Percentiles rank a stretch among this genome's conserved stretches.
phyloP scores from a whole-genome alignment of 1,140 invertebrate species.

The Neodiprion fabricii region DNA sequence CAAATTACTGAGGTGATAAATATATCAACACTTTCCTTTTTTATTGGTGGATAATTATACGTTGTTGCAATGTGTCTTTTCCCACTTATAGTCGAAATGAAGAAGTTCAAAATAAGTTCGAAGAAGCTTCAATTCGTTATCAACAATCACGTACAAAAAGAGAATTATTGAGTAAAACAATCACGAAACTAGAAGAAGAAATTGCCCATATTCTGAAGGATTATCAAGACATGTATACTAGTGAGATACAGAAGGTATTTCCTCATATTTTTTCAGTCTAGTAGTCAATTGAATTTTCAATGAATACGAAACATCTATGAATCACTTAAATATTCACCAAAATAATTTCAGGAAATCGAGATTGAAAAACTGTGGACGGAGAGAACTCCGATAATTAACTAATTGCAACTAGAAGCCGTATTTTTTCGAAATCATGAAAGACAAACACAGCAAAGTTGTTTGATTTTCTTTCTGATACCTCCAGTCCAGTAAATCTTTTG shows the following conservation, averaged over 20 bases:
- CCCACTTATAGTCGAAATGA: conserved; percentile 9
- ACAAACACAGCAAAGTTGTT: no score
- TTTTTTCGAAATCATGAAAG: no score
- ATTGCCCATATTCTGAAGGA: conserved; percentile 9
- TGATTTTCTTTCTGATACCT: no score
- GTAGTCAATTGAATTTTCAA: conserved; percentile 9
- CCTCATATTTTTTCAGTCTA: conserved; percentile 1
- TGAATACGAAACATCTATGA: background rate
- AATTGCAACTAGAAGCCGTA: no score
- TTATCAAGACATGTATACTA: conserved; percentile 16
- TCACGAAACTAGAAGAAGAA: conserved; percentile 1
- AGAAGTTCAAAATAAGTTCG: conserved; percentile 17
- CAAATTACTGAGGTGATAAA: conserved; percentile 9
- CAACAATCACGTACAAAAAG: conserved; percentile 10
- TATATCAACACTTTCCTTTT: background rate
- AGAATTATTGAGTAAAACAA: background rate
- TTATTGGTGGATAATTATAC: background rate
- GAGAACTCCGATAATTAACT: background rate
- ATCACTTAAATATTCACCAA: background rate
- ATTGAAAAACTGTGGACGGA: background rate
- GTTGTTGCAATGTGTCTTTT: background rate
- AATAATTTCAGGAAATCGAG: background rate
- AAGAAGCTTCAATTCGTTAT: background rate
- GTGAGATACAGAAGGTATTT: background rate
- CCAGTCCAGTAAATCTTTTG: no score